These are phyloP conservation scores for Potamarius usumacintae DNA, from an alignment of 2,113 vertebrate species.

Conservation along the genomic window DNA sequence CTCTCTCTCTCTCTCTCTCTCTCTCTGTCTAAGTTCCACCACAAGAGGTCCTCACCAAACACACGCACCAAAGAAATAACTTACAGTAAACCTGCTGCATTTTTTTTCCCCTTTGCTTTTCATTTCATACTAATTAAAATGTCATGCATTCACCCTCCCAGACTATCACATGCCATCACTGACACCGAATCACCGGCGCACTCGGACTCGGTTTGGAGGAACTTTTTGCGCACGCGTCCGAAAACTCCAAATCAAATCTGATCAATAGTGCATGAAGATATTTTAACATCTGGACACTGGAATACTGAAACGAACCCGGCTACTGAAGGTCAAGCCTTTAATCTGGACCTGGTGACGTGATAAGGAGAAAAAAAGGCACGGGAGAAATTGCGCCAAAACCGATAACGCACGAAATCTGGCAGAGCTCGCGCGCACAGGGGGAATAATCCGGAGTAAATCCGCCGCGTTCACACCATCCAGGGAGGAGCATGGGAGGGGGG, in stretches of 20 bases:
- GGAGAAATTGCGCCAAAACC: conserved; percentile 36
- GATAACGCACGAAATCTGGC: conserved; percentile 29
- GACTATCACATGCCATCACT: neutral
- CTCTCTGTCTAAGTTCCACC: conserved; percentile 60
- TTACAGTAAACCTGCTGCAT: neutral
- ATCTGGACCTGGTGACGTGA: no score
- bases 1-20: conserved; percentile 49
- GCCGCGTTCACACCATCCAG: neutral
- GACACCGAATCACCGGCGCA: neutral
- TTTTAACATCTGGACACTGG: neutral
- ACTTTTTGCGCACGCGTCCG: neutral
- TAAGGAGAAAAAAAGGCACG: neutral
- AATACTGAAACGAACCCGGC: no score
- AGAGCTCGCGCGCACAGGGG: neutral
- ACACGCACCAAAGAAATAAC: neutral
- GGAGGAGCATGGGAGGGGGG: neutral
- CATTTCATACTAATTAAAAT: neutral
- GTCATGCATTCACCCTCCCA: no score
- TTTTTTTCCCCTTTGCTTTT: neutral
- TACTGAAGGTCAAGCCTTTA: neutral
- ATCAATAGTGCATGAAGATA: neutral
- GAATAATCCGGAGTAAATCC: conserved; percentile 22
- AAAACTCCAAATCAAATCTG: neutral
- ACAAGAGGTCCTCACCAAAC: conserved; percentile 80
- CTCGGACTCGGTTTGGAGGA: neutral